Conservation (phyloP, 92 coral and sea anemone species). For the Actinostola sp. region DNA sequence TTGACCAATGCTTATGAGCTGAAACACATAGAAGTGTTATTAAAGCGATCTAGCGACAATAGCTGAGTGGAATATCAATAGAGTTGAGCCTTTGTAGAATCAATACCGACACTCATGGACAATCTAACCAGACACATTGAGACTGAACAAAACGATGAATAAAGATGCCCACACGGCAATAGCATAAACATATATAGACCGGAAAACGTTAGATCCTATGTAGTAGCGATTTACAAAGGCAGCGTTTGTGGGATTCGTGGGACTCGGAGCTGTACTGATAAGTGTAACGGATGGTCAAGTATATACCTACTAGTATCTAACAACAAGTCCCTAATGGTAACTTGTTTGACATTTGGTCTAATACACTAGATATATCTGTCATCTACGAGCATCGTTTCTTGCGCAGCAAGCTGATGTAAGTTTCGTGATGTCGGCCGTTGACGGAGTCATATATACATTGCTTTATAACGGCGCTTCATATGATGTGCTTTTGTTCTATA, state of each 20-base stretch:
- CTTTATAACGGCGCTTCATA: background rate
- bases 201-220: background rate
- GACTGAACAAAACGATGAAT: background rate
- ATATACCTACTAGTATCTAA: background rate
- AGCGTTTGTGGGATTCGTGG: too few species aligned
- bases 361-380: conserved; percentile 19
- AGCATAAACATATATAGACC: background rate
- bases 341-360: conserved; percentile 33
- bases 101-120: background rate
- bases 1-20: conserved; percentile 28
- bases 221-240: background rate
- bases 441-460: background rate
- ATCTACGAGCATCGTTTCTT: conserved; percentile 1
- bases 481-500: conserved; percentile 21
- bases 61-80: background rate
- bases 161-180: too few species aligned
- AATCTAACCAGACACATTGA: background rate
- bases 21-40: conserved; percentile 14
- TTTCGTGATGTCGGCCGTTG: conserved; percentile 23
- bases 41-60: conserved; percentile 3
- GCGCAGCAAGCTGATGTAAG: background rate
- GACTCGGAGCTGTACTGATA: too few species aligned
- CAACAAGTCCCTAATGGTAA: background rate
- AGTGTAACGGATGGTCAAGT: conserved; percentile 28
- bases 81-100: background rate